Conservation (phyloP, 2,113 vertebrate genomes). For the Rattus rattus region DNA sequence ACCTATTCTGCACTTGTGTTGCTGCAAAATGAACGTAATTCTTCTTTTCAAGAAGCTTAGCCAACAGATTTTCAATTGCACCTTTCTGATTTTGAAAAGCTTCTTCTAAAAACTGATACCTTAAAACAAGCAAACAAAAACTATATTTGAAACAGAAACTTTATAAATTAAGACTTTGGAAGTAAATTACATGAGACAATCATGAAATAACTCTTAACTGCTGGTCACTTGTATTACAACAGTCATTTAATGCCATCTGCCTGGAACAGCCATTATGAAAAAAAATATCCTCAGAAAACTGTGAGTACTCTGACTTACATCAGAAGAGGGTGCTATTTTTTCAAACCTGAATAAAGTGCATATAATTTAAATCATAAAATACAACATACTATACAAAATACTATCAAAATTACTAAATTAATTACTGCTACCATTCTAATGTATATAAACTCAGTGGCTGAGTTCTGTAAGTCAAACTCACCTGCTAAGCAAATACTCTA, state of each 20-base stretch:
- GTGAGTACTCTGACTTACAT: background rate
- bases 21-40: slow-evolving; percentile 97
- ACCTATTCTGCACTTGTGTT: slow-evolving; percentile 98
- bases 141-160: slow-evolving; percentile 82
- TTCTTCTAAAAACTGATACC: slow-evolving; percentile 99
- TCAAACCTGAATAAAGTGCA: background rate
- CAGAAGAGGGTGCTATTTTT: background rate
- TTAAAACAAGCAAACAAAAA: slow-evolving; percentile 80
- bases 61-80: slow-evolving; percentile 94
- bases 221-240: background rate
- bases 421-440: background rate
- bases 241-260: background rate
- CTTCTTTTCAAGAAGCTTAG: slow-evolving; percentile 97
- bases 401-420: slow-evolving; percentile 14
- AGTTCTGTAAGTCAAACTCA: background rate
- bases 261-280: background rate
- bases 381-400: slow-evolving; percentile 47
- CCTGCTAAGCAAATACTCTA: background rate
- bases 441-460: background rate
- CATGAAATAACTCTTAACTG: slow-evolving; percentile 4
- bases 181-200: background rate
- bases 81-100: slow-evolving; percentile 99
- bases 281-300: background rate
- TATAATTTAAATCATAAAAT: slow-evolving; percentile 34
- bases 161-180: background rate